phyloP scores from a whole-genome alignment of 1,140 invertebrate species.

The Papilio dardanus region DNA sequence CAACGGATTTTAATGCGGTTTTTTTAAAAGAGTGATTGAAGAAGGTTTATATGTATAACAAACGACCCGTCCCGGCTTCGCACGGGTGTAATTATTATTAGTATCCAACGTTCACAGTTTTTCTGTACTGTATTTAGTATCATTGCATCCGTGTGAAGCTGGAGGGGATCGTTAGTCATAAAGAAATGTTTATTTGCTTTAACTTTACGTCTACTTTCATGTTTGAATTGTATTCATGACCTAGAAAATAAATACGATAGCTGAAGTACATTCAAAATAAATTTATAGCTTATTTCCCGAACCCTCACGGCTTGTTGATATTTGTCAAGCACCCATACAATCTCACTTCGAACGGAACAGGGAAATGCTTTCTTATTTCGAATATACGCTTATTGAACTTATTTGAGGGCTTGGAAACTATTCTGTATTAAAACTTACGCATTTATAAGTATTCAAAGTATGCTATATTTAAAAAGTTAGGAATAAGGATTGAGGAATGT shows the following conservation, averaged over 20 bases:
- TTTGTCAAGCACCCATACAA: conserved; percentile 35
- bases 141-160: too few species aligned
- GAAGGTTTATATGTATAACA: too few species aligned
- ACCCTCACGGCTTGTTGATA: conserved; percentile 31
- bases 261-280: conserved; percentile 33
- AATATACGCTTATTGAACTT: conserved; percentile 6
- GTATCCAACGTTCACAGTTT: too few species aligned
- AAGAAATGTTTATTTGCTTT: background rate
- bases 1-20: too few species aligned
- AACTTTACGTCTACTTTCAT: background rate
- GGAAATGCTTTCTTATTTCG: conserved; percentile 29
- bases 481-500: too few species aligned
- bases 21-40: too few species aligned
- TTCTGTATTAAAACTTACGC: background rate
- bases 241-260: conserved; percentile 22
- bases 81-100: too few species aligned
- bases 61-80: too few species aligned
- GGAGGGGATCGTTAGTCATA: background rate
- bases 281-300: conserved; percentile 28
- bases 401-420: background rate
- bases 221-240: conserved; percentile 13
- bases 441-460: background rate
- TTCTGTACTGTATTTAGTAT: too few species aligned
- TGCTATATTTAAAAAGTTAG: too few species aligned
- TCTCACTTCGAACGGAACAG: conserved; percentile 31